Conservation (phyloP, 2,888 invertebrate species). For the Platynereis dumerilii region DNA sequence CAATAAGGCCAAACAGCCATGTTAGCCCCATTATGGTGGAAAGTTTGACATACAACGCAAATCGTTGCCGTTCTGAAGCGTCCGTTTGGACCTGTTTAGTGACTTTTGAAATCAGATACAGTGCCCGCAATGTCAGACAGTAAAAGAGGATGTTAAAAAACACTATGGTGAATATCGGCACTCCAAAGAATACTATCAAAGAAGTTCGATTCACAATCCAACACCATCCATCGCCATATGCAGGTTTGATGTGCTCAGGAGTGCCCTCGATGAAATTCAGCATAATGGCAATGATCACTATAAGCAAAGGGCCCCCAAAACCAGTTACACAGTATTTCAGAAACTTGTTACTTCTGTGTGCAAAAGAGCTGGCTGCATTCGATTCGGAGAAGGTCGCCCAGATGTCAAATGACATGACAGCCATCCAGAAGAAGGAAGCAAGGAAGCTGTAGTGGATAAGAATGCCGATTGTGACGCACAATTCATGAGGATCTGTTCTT, state of each 20-base stretch:
- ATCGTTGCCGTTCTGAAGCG: neutral
- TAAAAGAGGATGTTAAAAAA: neutral
- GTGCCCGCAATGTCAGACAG: too few species aligned
- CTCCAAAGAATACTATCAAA: conserved; percentile 7
- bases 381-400: conserved; percentile 10
- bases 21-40: conserved; percentile 14
- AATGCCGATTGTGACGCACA: conserved; percentile 13
- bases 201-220: neutral
- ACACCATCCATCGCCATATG: conserved; percentile 5
- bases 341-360: neutral
- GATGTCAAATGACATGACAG: conserved; percentile 21
- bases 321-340: neutral
- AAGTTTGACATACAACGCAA: conserved; percentile 11
- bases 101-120: too few species aligned
- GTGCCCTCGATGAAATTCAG: neutral
- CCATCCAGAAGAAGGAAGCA: conserved; percentile 25
- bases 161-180: neutral
- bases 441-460: conserved; percentile 20
- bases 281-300: neutral
- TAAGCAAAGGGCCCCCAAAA: neutral
- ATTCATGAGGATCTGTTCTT: neutral
- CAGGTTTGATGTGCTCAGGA: neutral
- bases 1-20: conserved; percentile 12
- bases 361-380: too few species aligned
- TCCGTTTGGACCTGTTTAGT: too few species aligned